phyloP scores from a whole-genome alignment of 2,113 vertebrate species.

The Phoxinus phoxinus region DNA sequence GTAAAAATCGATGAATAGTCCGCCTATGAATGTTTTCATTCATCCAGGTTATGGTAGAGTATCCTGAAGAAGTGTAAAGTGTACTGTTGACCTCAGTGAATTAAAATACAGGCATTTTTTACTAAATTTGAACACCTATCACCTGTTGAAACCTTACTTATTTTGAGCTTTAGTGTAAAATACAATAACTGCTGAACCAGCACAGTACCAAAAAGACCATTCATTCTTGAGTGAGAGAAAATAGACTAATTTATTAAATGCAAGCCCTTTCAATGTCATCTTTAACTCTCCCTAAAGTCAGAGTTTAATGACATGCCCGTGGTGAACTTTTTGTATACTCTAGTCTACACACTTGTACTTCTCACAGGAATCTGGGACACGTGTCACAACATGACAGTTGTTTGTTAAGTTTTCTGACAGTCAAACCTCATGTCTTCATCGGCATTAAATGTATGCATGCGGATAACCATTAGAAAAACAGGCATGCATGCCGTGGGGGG shows the following conservation, averaged over 20 bases:
- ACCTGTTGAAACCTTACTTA: constrained; percentile 1
- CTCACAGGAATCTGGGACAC: constrained; percentile 16
- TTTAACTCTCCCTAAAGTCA: neutral
- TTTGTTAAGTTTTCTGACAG: constrained; percentile 21
- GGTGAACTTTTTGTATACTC: neutral
- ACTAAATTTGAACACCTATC: neutral
- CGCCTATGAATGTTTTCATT: neutral
- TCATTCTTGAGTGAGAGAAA: neutral
- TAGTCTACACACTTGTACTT: neutral
- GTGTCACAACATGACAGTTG: constrained; percentile 24
- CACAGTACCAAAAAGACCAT: neutral
- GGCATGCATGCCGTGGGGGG: neutral
- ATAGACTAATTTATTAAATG: neutral
- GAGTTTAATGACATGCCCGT: neutral
- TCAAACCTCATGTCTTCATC: neutral
- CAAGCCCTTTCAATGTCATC: neutral
- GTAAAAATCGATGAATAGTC: constrained; percentile 8
- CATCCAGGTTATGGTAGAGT: neutral
- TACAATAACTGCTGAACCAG: neutral
- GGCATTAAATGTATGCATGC: neutral
- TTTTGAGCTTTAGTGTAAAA: neutral
- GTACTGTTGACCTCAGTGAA: neutral
- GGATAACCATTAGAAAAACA: constrained; percentile 1
- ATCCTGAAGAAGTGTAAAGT: neutral
- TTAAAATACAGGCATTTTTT: neutral